These are phyloP conservation scores for Trichonephila clavipes DNA, from an alignment of 1,140 invertebrate genomes.

Conservation along the genomic window DNA sequence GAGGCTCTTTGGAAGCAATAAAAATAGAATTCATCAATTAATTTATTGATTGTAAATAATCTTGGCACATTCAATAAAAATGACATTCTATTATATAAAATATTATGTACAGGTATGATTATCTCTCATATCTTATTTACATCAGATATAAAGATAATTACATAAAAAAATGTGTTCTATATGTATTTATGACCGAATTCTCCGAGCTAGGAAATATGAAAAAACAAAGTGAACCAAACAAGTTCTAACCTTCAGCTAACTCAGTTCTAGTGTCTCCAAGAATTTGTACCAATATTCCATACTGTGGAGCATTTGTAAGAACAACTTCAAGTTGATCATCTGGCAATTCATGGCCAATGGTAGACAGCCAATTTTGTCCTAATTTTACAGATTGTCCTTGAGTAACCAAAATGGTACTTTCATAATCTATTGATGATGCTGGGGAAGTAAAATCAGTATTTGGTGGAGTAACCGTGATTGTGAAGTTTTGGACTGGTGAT, in stretches of 20 bases:
- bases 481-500: slow-evolving; percentile 65
- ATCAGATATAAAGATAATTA: too few species aligned
- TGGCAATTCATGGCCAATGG: slow-evolving; percentile 48
- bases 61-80: too few species aligned
- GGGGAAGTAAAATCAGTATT: slow-evolving; percentile 57
- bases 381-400: slow-evolving; percentile 38
- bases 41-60: too few species aligned
- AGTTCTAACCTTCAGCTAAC: slow-evolving; percentile 50
- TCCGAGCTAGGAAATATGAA: too few species aligned
- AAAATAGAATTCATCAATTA: too few species aligned
- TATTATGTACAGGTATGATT: too few species aligned
- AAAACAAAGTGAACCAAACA: slow-evolving; percentile 5
- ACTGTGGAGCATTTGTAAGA: slow-evolving; percentile 50
- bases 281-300: slow-evolving; percentile 40
- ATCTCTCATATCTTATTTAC: too few species aligned
- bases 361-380: slow-evolving; percentile 41
- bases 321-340: slow-evolving; percentile 70
- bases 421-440: slow-evolving; percentile 54
- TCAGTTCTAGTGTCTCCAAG: background rate
- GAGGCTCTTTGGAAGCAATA: too few species aligned
- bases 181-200: too few species aligned
- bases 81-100: too few species aligned
- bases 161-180: too few species aligned
- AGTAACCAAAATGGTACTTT: background rate
- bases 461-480: slow-evolving; percentile 49